Evolutionary conservation across 30 jellyfish, hydroid and myxozoan species (phyloP), one percentile per base, ranked within the genome.

Genomic region (Aurelia sp.): DNA sequence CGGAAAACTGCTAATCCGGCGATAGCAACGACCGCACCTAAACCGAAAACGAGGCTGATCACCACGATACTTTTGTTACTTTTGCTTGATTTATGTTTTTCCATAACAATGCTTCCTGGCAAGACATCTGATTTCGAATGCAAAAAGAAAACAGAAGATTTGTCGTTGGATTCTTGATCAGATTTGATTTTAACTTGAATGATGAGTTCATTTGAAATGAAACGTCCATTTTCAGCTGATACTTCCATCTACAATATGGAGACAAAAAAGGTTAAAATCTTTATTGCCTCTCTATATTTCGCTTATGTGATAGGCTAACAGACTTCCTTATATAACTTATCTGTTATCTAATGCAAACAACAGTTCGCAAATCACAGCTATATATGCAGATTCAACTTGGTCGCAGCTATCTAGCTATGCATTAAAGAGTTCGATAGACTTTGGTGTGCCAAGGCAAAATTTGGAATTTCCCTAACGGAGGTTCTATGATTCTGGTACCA

Each of bases 171-270:
- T 51, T 76, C 59, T 20, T 23, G 51, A 62, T 59, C 66, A 1
- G 20, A 17, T 35, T 64, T 40, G 15, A 61, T 47, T 20, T 70
- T 59, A 9, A 87, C 30, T 78, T 71, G 72, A 3, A 87, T 78
- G 48, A 71, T 90, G 50, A 87, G 62, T 55, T 69, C 91, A 37
- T 77, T 78, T 47, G 96, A 87, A 3, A 84, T 31, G 52, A 87
- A 87, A 21, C 96, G 82, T 66, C 89, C 96, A 70, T 69, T 87
- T 37, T 87, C 86, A 15, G 84, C 73, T 1, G 96, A 87, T 11
- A 87, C 87, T 55, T 74, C 90, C 61, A 87, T 78, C 96, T 86
- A 35, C 0, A 33, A 84, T 5, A 15, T 3, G 67, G 12, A 8
- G 13, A 9, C 55, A 44, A 37, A 37, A 37, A 37, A 37, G 50